Evolutionary conservation across 2,113 vertebrate species (phyloP), one percentile per base, ranked within the genome.

Genomic region (Oryctolagus cuniculus): DNA sequence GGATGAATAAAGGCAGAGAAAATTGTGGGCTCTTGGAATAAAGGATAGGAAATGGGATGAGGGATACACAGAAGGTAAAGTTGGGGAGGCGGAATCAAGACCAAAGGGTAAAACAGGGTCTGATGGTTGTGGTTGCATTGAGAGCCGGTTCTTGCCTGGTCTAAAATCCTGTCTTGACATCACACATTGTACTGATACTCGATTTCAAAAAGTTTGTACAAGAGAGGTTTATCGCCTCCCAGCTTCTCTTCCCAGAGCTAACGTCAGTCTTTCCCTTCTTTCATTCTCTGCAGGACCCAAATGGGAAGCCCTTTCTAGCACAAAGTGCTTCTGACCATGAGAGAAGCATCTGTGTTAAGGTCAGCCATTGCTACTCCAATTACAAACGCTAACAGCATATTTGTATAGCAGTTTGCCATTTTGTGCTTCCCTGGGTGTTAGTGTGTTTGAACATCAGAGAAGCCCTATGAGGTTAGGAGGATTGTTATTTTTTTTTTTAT

Each of bases 181-280:
- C 11, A 79, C 27, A 55, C 24, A 2, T 64, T 29, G 51, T 77
- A 64, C 1, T 84, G 38, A 34, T 75, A 12, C 3, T 80, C 27
- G 55, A 25, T 79, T 94, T 89, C 27, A 63, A 72, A 74, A 86
- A 58, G 10, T n/a, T 17, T 78, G 21, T 83, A 8, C 6, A 70
- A 77, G 21, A 21, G 36, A 64, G 1, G 13, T 74, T 69, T 29
- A 63, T 55, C 49, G 63, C 11, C 51, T 67, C 38, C n/a, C 64
- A 66, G 53, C 21, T 61, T 94, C 8, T 93, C 78, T 31, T 93
- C 34, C 29, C 24, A 94, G 44, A 29, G 84, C 67, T 90, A 11
- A 8, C 21, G 38, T 89, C 6, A 22, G 0, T 91, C 61, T 51
- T 38, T 87, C 81, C 34, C n/a, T 78, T 74, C 34, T 81, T 77